Evolutionary conservation across 1,140 invertebrate genomes (phyloP), one percentile per base, ranked within the genome.

Genomic region (Pseudomyrmex gracilis): DNA sequence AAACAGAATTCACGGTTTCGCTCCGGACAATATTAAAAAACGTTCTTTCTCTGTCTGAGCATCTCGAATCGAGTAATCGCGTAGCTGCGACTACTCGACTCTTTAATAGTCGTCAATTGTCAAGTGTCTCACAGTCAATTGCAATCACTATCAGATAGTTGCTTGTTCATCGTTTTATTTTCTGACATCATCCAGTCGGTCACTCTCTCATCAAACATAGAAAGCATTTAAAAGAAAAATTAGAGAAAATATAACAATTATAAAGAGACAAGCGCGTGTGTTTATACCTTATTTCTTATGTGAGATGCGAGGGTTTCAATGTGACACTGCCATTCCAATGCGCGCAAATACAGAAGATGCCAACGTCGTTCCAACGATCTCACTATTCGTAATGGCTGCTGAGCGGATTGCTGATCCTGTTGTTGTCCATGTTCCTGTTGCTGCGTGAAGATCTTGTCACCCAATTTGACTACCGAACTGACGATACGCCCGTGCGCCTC

Each of bases 271-370:
- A 51, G 49, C 9, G 49, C 13, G 45, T 12, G 87, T n/a, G n/a
- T n/a, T 88, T 90, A n/a, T 88, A 95, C 94, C 93, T 94, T 94
- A 78, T 82, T 93, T 89, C 89, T 91, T 80, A 93, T 85, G 51
- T 91, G 92, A 58, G 92, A 90, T 20, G 93, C 93, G 47, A 96
- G 95, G 78, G 95, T 95, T 92, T 98, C 97, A 85, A 98, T 95
- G 90, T 97, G 95, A 93, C 97, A 98, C 94, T 98, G 97, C 96
- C 98, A 98, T 95, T 99, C 98, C 89, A 98, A 95, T 22, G 97
- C 97, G 84, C 97, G 95, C 89, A 99, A 94, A 95, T 98, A 98
- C 77, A 98, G 95, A 83, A 97, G 95, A 93, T 98, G 98, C 97
- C 98, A 98, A 89, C 97, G 96, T 61, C 97, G 95, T 93, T 98